These are phyloP conservation scores for Calycopis cecrops DNA, from an alignment of 1,140 invertebrate genomes.

Conservation along the genomic window DNA sequence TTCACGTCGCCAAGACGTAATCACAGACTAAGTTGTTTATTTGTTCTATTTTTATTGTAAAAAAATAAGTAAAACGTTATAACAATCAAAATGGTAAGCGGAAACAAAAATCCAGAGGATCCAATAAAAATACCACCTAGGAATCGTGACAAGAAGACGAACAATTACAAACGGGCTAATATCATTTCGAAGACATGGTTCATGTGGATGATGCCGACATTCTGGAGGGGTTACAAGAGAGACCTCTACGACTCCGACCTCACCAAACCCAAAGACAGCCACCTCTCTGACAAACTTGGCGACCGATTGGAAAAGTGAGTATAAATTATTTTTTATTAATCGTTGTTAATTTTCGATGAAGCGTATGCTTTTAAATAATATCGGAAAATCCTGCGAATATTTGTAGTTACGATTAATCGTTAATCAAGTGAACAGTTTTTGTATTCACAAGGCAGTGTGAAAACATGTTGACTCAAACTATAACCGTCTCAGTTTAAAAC, in stretches of 20 bases:
- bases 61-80: slow-evolving; percentile 14
- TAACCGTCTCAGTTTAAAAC: neutral
- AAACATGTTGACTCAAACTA: slow-evolving; percentile 22
- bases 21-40: slow-evolving; percentile 29
- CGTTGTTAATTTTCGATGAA: neutral
- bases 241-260: slow-evolving; percentile 83
- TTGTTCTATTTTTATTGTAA: slow-evolving; percentile 26
- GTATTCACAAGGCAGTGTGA: slow-evolving; percentile 32
- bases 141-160: slow-evolving; percentile 62
- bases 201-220: slow-evolving; percentile 80
- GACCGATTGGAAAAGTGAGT: slow-evolving; percentile 79
- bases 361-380: slow-evolving; percentile 10
- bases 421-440: slow-evolving; percentile 29
- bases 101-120: slow-evolving; percentile 57
- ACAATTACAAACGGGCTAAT: slow-evolving; percentile 62
- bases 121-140: slow-evolving; percentile 61
- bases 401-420: slow-evolving; percentile 21
- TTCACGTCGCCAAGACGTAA: slow-evolving; percentile 24
- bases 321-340: slow-evolving; percentile 1
- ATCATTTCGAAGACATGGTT: slow-evolving; percentile 63
- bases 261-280: slow-evolving; percentile 78
- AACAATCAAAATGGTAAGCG: slow-evolving; percentile 64
- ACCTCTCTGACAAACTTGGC: slow-evolving; percentile 77
- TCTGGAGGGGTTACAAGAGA: slow-evolving; percentile 80
- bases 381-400: slow-evolving; percentile 16